These are phyloP conservation scores for Takifugu ocellatus DNA, from an alignment of 2,797 vertebrate genomes.

Conservation along the genomic window DNA sequence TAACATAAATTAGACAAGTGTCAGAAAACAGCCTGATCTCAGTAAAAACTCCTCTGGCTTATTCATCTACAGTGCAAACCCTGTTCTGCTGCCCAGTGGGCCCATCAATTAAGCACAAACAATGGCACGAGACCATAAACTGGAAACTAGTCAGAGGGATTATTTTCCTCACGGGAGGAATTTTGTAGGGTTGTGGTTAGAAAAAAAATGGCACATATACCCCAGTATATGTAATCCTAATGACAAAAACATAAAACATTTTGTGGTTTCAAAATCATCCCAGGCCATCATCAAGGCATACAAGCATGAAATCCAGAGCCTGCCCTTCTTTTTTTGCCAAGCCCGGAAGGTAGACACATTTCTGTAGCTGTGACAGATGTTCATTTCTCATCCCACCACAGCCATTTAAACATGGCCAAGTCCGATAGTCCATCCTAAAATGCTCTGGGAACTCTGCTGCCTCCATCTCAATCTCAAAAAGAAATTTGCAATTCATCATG, in stretches of 20 bases:
- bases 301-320: conserved; percentile 30
- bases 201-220: neutral
- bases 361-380: conserved; percentile 77
- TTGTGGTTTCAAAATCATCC: conserved; percentile 16
- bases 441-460: conserved; percentile 64
- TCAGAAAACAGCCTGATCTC: conserved; percentile 45
- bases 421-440: conserved; percentile 21
- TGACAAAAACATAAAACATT: conserved; percentile 1
- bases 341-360: conserved; percentile 61
- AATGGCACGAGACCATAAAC: neutral
- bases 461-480: conserved; percentile 27
- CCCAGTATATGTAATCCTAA: conserved; percentile 5
- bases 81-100: conserved; percentile 43
- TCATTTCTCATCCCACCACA: conserved; percentile 47
- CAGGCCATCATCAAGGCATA: conserved; percentile 34
- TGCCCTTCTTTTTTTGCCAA: conserved; percentile 51
- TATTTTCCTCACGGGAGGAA: conserved; percentile 11
- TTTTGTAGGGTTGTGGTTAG: conserved; percentile 5
- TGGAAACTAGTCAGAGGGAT: conserved; percentile 22
- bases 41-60: conserved; percentile 29
- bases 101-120: conserved; percentile 19
- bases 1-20: conserved; percentile 21
- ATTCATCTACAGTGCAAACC: conserved; percentile 50
- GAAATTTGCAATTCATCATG: conserved; percentile 73
- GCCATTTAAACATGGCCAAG: conserved; percentile 57